Base-by-base conservation (phyloP, 2,797 vertebrate species). In the Anomalospiza imberbis region DNA sequence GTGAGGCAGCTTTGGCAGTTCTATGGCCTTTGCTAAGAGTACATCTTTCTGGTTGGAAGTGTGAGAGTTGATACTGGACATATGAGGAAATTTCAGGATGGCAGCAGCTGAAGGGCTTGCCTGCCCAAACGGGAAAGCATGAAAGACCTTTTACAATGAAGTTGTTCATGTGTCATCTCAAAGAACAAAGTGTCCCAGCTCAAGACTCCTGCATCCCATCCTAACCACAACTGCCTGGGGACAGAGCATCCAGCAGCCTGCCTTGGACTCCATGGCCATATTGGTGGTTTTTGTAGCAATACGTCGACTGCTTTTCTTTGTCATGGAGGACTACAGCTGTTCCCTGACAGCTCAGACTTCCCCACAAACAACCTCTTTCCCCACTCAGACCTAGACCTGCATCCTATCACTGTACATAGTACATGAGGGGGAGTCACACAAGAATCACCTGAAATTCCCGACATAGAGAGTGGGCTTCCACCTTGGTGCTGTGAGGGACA, bases 361-460 rank as follows among this genome's bases (percentile, higher is more conserved):
- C 13, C 9, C 25, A 53, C 2, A 12, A 86, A 7, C 26, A 75
- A 42, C 0, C 0, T 17, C 21, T 55, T 67, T 77, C 32, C 13
- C 44, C 12, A 26, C 42, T 47, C 50, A 60, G 51, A 77, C 50
- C 22, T 24, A 74, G 24, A 63, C 13, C 20, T 32, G 28, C 14
- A 58, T 36, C 17, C 42, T 54, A 17, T 42, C 13, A 44, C 51
- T 40, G 14, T 32, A n/a, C 14, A 13, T 3, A 65, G 32, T 17
- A 70, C 3, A 36, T 16, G 21, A 60, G 28, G 17, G 7, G 10
- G 44, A 68, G 18, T 40, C n/a, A 48, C 48, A n/a, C 5, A 90
- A 44, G 66, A 73, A 58, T 3, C 5, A 66, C 10, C 12, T 29
- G 8, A 81, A 82, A 26, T 25, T 3, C 6, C 22, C 15, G 25